phyloP scores from a whole-genome alignment of 35 echinoderm and acorn worm genomes.

The Ptychodera flava region DNA sequence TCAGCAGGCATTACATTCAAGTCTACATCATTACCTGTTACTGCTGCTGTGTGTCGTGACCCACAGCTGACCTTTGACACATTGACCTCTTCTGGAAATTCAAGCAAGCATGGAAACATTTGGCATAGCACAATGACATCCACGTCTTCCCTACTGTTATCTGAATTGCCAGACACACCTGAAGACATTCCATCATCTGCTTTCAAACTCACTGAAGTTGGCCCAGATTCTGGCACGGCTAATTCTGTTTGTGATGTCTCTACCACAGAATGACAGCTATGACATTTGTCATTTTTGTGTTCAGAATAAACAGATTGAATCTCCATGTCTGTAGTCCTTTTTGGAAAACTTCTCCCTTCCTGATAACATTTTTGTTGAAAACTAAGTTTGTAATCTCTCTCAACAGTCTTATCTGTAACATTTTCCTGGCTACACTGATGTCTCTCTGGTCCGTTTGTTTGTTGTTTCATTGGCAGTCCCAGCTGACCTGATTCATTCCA shows the following conservation, averaged over 20 bases:
- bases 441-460: not conserved
- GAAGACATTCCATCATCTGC: too few species aligned
- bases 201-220: not conserved
- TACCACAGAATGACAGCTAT: too few species aligned
- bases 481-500: conserved; percentile 96
- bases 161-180: not conserved
- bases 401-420: not conserved
- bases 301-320: not conserved
- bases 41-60: conserved; percentile 75
- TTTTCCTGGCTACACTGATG: not conserved
- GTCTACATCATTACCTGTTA: too few species aligned
- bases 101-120: not conserved
- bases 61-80: conserved; percentile 73
- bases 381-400: too few species aligned
- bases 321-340: not conserved
- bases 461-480: conserved; percentile 39
- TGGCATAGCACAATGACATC: conserved; percentile 28
- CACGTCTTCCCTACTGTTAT: not conserved
- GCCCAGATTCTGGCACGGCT: too few species aligned
- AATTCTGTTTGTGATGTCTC: not conserved
- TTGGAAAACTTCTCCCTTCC: not conserved
- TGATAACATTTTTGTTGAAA: not conserved
- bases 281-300: too few species aligned
- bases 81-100: conserved; percentile 23
- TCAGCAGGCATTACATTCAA: too few species aligned